Conservation (phyloP, 2,113 vertebrate genomes). For the Talpa occidentalis region DNA sequence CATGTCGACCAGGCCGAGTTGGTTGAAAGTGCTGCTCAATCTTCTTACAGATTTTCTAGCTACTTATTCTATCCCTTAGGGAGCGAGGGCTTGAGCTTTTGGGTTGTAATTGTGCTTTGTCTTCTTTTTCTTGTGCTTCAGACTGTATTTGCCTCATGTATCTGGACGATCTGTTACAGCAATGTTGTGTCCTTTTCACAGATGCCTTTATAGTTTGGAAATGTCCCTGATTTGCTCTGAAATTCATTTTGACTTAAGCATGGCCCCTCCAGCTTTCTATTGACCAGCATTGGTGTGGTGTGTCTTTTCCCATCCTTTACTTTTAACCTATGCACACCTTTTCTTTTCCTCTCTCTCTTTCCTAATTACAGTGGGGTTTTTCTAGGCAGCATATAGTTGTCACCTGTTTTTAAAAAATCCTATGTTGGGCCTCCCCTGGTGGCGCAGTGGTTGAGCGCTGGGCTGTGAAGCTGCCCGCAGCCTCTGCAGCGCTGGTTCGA, state of each 20-base stretch:
- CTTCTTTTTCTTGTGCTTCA: neutral
- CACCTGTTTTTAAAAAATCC: neutral
- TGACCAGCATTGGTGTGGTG: neutral
- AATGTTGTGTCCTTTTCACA: neutral
- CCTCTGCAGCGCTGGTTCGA: too few species aligned
- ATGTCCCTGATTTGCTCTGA: neutral
- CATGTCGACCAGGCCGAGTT: neutral
- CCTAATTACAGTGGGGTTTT: neutral
- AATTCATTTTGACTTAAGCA: neutral
- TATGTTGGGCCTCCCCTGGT: too few species aligned
- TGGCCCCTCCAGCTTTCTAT: neutral
- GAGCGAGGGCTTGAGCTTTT: neutral
- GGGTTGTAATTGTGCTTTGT: neutral
- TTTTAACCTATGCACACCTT: neutral
- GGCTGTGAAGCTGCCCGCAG: too few species aligned
- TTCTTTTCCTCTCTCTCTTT: neutral
- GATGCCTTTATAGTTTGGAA: neutral
- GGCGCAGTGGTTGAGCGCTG: too few species aligned
- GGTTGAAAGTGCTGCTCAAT: neutral
- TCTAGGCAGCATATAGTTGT: neutral
- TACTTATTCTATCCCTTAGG: neutral
- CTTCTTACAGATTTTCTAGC: neutral
- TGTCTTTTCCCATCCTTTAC: neutral
- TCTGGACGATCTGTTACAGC: neutral
- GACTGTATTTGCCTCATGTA: neutral